Evolutionary conservation across 1,140 invertebrate species (phyloP).

Genomic region (Trichonephila clavata): DNA sequence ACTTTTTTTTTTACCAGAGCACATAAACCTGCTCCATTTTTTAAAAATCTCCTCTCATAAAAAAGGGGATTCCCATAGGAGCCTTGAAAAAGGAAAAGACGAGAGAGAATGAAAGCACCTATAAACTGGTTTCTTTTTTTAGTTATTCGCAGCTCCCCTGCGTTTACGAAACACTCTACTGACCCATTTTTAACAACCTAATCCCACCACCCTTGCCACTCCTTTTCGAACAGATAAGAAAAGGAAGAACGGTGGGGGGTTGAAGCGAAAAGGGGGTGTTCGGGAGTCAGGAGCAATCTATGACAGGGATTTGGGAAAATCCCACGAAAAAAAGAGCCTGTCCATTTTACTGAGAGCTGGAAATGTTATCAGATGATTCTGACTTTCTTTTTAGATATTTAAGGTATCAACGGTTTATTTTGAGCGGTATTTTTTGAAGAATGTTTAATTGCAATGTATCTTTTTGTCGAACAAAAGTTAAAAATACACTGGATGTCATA

Average conservation of each 20-base stretch:
- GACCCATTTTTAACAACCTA: constrained; percentile 47
- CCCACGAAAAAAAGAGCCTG: constrained; percentile 6
- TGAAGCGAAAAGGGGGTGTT: neutral
- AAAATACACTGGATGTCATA: too few species aligned
- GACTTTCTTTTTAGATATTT: neutral
- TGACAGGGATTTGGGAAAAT: constrained; percentile 29
- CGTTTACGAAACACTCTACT: constrained; percentile 42
- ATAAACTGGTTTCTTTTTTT: constrained; percentile 22
- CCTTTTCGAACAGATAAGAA: constrained; percentile 10
- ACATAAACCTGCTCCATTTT: constrained; percentile 6
- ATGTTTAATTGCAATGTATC: too few species aligned
- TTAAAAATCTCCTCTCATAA: constrained; percentile 16
- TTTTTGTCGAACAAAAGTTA: too few species aligned
- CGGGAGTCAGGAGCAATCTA: neutral
- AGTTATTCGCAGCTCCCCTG: neutral
- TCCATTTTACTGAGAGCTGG: neutral
- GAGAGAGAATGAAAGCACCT: neutral
- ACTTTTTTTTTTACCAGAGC: neutral
- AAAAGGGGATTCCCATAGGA: neutral
- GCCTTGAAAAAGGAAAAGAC: neutral
- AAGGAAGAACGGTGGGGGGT: neutral
- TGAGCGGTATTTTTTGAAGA: neutral
- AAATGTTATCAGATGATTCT: neutral
- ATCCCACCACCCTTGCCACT: neutral
- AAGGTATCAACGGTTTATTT: neutral